phyloP scores from a whole-genome alignment of 2,888 invertebrate genomes.

The Cynaeus angustus region DNA sequence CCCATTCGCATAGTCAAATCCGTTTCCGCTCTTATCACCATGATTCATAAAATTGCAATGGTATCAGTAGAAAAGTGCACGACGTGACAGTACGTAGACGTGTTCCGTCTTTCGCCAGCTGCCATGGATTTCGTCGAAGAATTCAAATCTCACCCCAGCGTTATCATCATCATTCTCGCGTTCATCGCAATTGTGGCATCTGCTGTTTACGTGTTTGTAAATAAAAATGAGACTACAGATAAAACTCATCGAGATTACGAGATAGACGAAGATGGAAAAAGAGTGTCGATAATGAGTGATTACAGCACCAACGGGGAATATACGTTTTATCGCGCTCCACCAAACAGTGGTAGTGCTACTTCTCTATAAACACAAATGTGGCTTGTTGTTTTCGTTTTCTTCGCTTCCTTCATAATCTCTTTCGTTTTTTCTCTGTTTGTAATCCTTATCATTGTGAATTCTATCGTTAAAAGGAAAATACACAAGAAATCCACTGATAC shows the following conservation, averaged over 20 bases:
- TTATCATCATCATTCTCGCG: constrained; percentile 31
- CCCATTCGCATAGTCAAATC: constrained; percentile 14
- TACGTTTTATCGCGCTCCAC: constrained; percentile 27
- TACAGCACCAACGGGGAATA: constrained; percentile 41
- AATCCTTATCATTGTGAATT: neutral
- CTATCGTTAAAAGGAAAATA: neutral
- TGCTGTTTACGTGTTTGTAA: constrained; percentile 33
- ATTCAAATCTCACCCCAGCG: constrained; percentile 33
- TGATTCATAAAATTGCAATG: constrained; percentile 31
- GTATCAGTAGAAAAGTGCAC: constrained; percentile 14
- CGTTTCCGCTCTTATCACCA: constrained; percentile 35
- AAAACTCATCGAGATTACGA: constrained; percentile 14
- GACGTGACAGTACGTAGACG: constrained; percentile 8
- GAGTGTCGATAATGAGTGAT: constrained; percentile 39
- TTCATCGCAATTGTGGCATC: constrained; percentile 21
- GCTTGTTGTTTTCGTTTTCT: constrained; percentile 21
- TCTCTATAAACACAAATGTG: constrained; percentile 25
- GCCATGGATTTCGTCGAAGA: constrained; percentile 23
- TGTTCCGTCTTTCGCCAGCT: constrained; percentile 3
- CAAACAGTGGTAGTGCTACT: constrained; percentile 1
- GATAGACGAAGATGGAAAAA: constrained; percentile 29
- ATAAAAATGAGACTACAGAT: constrained; percentile 5
- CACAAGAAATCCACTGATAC: neutral
- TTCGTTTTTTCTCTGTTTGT: neutral
- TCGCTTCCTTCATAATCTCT: constrained; percentile 4